Evolutionary conservation across 2,888 invertebrate species (phyloP).

Genomic region (Aproaerema taeniolella): DNA sequence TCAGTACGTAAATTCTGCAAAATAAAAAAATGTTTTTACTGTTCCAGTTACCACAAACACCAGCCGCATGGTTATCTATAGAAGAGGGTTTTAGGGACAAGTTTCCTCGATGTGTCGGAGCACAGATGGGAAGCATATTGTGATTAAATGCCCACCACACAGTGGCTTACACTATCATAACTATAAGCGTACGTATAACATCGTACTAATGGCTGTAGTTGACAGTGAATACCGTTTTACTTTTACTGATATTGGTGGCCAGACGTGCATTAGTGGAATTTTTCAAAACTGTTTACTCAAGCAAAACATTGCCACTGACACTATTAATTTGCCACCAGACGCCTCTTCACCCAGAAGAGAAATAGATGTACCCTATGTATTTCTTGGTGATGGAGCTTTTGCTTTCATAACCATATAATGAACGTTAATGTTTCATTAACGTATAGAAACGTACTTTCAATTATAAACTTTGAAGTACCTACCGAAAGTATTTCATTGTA

Average conservation of each 20-base stretch:
- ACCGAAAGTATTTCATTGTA: no score
- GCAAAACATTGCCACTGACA: constrained; percentile 16
- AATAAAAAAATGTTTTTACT: no score
- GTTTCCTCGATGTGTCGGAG: constrained; percentile 21
- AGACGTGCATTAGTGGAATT: constrained; percentile 17
- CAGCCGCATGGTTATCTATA: neutral
- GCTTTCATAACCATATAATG: neutral
- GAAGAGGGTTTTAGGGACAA: constrained; percentile 10
- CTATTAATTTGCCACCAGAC: constrained; percentile 23
- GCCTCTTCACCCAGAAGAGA: constrained; percentile 19
- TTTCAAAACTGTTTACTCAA: constrained; percentile 14
- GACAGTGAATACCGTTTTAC: constrained; percentile 32
- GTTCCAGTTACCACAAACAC: neutral
- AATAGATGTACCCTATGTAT: neutral
- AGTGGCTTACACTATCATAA: no score
- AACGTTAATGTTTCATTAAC: neutral
- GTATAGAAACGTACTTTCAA: neutral
- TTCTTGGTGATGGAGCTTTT: neutral
- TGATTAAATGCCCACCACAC: constrained; percentile 23
- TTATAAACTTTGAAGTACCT: neutral
- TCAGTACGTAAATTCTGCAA: no score
- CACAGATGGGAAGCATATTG: constrained; percentile 29
- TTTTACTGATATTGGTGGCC: constrained; percentile 18
- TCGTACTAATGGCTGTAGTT: constrained; percentile 31
- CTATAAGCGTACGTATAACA: constrained; percentile 24